Conservation (phyloP, 2,113 vertebrate species). For the Macheiramphus alcinus region DNA sequence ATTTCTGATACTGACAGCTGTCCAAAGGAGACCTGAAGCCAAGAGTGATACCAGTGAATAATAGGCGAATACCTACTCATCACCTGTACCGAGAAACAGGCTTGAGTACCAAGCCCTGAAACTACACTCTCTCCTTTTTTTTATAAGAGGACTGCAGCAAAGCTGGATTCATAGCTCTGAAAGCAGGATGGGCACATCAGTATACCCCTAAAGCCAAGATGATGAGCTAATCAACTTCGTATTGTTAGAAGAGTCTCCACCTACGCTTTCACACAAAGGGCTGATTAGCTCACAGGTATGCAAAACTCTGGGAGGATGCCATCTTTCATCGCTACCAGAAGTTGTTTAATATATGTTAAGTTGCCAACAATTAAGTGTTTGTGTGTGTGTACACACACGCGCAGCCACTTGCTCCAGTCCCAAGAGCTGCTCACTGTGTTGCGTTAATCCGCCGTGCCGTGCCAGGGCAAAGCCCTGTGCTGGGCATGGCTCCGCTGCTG, state of each 20-base stretch:
- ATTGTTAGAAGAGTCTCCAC: conserved; percentile 61
- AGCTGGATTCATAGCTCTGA: conserved; percentile 11
- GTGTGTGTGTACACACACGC: neutral
- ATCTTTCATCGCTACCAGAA: conserved; percentile 42
- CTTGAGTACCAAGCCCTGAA: conserved; percentile 47
- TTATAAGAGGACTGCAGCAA: neutral
- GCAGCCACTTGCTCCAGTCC: neutral
- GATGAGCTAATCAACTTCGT: conserved; percentile 38
- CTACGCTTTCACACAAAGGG: conserved; percentile 53
- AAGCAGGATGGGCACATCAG: conserved; percentile 49
- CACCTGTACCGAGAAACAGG: neutral
- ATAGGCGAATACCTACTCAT: neutral
- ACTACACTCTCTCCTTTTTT: conserved; percentile 13
- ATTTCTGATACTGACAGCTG: neutral
- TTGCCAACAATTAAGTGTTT: conserved; percentile 26
- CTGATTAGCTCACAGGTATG: conserved; percentile 45
- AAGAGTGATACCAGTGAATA: conserved; percentile 14
- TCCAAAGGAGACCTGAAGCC: neutral
- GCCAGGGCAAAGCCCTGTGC: neutral
- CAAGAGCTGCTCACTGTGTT: neutral
- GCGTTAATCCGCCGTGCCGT: rapidly evolving
- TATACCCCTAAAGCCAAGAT: conserved; percentile 47
- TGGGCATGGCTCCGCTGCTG: neutral
- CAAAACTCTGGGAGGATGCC: conserved; percentile 62
- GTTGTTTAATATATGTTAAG: neutral